Conservation (phyloP, 1,140 invertebrate species). For the Sitodiplosis mosellana region DNA sequence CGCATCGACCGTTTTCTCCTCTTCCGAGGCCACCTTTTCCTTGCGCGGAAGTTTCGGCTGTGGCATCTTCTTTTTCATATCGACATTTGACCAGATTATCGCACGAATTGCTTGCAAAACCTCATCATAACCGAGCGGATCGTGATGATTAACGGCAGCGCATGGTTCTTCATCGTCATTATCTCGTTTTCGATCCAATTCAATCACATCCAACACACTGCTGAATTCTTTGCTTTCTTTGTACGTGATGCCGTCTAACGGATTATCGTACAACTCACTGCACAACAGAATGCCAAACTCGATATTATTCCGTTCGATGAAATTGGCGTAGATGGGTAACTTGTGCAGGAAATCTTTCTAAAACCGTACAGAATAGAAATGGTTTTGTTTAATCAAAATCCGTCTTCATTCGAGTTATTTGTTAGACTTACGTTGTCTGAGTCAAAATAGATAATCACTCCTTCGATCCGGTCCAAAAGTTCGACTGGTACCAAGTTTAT, state of each 20-base stretch:
- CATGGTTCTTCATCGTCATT: constrained; percentile 1
- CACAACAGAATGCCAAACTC: constrained; percentile 5
- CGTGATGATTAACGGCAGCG: not conserved
- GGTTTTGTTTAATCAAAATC: not conserved
- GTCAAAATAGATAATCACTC: constrained; percentile 4
- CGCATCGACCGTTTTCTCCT: not conserved
- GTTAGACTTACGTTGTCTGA: constrained; percentile 1
- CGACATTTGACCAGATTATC: constrained; percentile 4
- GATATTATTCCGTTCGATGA: constrained; percentile 2
- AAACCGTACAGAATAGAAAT: not conserved
- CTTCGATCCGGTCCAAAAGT: constrained; percentile 1
- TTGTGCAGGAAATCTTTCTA: constrained; percentile 1
- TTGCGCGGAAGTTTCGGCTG: not conserved
- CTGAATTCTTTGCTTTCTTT: constrained; percentile 1
- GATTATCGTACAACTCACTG: constrained; percentile 2
- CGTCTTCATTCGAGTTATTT: not conserved
- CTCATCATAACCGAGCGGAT: constrained; percentile 4
- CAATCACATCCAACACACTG: constrained; percentile 4
- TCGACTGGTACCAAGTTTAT: not conserved
- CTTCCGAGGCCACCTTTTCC: not conserved
- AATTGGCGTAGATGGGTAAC: constrained; percentile 1
- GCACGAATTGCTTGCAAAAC: not conserved
- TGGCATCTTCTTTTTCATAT: not conserved
- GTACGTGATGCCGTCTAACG: constrained; percentile 4
- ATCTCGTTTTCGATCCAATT: not conserved